Evolutionary conservation across 2,113 vertebrate species (phyloP).

Genomic region (Xiphophorus hellerii): DNA sequence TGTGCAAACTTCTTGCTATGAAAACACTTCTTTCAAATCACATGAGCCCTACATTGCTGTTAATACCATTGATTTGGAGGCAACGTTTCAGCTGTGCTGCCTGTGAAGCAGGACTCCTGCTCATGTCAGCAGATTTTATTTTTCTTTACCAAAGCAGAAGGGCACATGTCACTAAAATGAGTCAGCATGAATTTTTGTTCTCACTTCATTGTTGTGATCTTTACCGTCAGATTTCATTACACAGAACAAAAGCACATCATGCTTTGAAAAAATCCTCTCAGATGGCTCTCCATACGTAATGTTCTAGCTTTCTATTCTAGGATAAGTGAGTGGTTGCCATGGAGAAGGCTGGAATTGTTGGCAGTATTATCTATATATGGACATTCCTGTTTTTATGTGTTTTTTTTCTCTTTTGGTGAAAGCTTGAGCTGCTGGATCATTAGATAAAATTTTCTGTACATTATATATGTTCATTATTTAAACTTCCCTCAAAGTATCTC

Average conservation of each 20-base stretch:
- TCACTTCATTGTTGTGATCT: not conserved
- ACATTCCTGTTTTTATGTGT: conserved; percentile 11
- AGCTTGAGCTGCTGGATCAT: not conserved
- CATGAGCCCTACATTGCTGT: too few relatives aligned
- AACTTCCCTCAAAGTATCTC: too few relatives aligned
- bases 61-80: too few relatives aligned
- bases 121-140: too few relatives aligned
- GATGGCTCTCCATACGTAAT: conserved; percentile 50
- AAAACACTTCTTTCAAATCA: too few relatives aligned
- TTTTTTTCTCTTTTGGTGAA: not conserved
- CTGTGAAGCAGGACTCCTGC: too few relatives aligned
- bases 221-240: not conserved
- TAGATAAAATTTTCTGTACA: too few relatives aligned
- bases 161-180: not conserved
- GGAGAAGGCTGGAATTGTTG: conserved; percentile 60
- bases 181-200: not conserved
- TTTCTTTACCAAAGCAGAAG: not conserved
- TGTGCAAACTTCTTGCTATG: too few relatives aligned
- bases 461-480: too few relatives aligned
- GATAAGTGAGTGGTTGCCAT: conserved; percentile 71
- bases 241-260: not conserved
- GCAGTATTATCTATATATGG: conserved; percentile 36
- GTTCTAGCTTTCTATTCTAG: conserved; percentile 67
- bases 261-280: conserved; percentile 25
- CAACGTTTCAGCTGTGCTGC: too few relatives aligned